Base-by-base conservation (phyloP, 2,113 vertebrate species). In the Phylloscopus trochilus region DNA sequence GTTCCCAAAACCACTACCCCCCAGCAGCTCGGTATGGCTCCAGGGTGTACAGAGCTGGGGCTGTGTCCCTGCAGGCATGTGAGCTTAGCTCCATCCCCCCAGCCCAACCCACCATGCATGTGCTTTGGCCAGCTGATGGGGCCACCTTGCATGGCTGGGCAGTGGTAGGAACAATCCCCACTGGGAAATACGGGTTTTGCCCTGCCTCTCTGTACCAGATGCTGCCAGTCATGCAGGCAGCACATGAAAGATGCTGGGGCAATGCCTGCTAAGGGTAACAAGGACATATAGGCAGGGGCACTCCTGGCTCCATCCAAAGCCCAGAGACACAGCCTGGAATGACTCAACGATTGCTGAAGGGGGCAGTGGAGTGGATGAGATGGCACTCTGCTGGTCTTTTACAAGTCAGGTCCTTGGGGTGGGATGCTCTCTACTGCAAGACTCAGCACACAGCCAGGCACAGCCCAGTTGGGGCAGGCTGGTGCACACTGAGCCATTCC, bases 401-500 rank as follows among this genome's bases (percentile, higher is more conserved):
- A n/a, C 15, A 14, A 53, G 21, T 23, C 41, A 51, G 17, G 21
- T 73, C 37, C 47, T 56, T 27, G 53, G 33, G 20, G 15, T 39
- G 44, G 44, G 81, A 82, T 18, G 4, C 5, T 92, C 33, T 67
- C 13, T 19, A 47, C 12, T 17, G 22, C 64, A 67, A 33, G n/a
- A 55, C 53, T 13, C 28, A 35, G 62, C 62, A 67, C 59, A 44
- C 7, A 74, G 70, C 17, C n/a, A 26, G 0, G 33, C n/a, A 20
- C 33, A 16, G 67, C 46, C 62, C 52, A 31, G 19, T 1, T 18
- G 1, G 39, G 9, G 26, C 35, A 49, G 19, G 20, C 55, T n/a
- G 23, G 49, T 15, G 16, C 1, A 1, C 39, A 20, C 46, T 0
- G 4, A 92, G 59, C 63, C 13, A 3, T 31, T 27, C n/a, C 59